phyloP scores from a whole-genome alignment of 2,113 vertebrate species.

The Neofelis nebulosa region DNA sequence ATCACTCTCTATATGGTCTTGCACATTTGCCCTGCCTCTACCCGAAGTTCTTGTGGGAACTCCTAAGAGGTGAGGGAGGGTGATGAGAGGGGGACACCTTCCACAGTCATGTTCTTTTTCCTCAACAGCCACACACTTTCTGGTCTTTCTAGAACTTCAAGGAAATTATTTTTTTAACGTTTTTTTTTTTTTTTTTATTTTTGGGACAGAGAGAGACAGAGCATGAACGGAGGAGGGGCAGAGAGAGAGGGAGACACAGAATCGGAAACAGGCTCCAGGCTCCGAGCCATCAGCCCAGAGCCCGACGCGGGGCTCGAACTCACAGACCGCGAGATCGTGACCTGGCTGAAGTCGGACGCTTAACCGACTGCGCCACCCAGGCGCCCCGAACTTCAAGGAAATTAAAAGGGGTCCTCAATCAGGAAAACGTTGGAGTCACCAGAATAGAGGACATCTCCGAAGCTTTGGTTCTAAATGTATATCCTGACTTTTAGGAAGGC shows the following conservation, averaged over 20 bases:
- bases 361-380: too few relatives aligned
- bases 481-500: neutral
- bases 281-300: too few relatives aligned
- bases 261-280: too few relatives aligned
- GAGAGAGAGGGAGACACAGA: too few relatives aligned
- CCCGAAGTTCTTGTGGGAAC: neutral
- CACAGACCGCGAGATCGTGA: too few relatives aligned
- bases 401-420: constrained; percentile 4
- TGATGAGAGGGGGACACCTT: accelerated
- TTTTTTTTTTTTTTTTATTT: too few relatives aligned
- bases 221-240: too few relatives aligned
- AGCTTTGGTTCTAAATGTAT: neutral
- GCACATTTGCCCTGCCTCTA: neutral
- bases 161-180: too few relatives aligned
- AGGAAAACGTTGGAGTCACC: neutral
- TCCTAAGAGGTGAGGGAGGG: too few relatives aligned
- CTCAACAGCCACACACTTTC: neutral
- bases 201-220: too few relatives aligned
- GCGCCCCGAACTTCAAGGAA: neutral
- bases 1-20: neutral
- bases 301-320: too few relatives aligned
- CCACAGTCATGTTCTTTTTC: accelerated
- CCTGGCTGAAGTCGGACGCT: too few relatives aligned
- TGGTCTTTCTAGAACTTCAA: neutral
- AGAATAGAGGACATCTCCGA: neutral